These are phyloP conservation scores for Alexandromys fortis DNA, from an alignment of 2,113 vertebrate genomes.

Conservation along the genomic window DNA sequence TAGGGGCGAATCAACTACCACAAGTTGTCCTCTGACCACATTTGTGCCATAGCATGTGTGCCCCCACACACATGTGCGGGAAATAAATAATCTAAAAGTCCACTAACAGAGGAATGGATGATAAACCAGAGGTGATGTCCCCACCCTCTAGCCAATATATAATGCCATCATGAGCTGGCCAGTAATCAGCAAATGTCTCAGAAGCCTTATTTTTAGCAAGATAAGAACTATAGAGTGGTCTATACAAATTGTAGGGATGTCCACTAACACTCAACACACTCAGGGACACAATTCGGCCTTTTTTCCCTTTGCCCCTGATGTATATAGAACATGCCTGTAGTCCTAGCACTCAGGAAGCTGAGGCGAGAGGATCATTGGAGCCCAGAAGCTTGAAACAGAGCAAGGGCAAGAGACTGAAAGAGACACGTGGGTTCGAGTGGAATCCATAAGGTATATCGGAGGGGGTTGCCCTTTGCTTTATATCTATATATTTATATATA, in stretches of 20 bases:
- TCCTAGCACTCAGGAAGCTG: not conserved
- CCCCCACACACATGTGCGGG: not conserved
- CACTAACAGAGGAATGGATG: not conserved
- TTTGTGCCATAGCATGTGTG: not conserved
- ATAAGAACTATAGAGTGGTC: not conserved
- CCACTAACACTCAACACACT: too few relatives aligned
- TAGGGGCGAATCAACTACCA: not conserved
- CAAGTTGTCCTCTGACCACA: not conserved
- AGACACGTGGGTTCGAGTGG: not conserved
- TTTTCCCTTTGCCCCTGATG: too few relatives aligned
- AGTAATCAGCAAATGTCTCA: not conserved
- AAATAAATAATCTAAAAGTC: not conserved
- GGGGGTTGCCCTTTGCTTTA: not conserved
- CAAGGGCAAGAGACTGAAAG: not conserved
- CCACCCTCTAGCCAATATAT: not conserved
- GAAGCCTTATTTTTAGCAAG: too few relatives aligned
- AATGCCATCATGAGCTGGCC: not conserved
- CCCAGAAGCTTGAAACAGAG: not conserved
- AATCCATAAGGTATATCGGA: not conserved
- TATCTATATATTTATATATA: too few relatives aligned
- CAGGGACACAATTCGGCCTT: too few relatives aligned
- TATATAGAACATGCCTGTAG: not conserved
- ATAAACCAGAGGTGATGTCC: not conserved
- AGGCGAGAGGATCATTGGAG: not conserved
- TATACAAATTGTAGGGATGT: not conserved